Base-by-base conservation (phyloP, 2,888 invertebrate genomes). In the Mimachlamys varia region DNA sequence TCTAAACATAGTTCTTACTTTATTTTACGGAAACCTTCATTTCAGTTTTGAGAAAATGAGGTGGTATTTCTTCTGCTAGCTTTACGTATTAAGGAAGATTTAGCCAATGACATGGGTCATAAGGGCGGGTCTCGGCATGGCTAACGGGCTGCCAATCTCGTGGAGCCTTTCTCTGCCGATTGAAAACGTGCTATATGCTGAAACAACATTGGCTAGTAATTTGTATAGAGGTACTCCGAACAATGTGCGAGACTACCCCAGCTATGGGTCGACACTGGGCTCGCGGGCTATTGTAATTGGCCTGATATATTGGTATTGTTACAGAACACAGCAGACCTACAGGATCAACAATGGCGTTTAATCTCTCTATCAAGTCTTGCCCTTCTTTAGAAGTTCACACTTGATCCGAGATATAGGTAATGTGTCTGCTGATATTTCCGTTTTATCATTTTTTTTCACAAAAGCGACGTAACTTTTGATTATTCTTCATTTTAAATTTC, bases 141-240 rank as follows among this genome's bases (percentile, higher is more conserved):
- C 33, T 76, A 76, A 33, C 33, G 1, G 76, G 76, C 76, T 76
- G 76, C 76, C 76, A 76, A 76, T 76, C 76, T 76, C 76, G 33
- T 13, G 10, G 7, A 76, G 76, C 33, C 76, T 76, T 76, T 76
- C 76, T 33, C 76, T 76, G 33, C 13, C 76, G 76, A 76, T 76
- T 76, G 76, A 76, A 76, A 76, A 76, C 33, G 76, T 33, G 76
- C 76, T 76, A 27, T 76, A 76, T 76, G 76, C 76, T 76, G 76
- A 76, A 76, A 76, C 76, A 76, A 76, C 76, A 76, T 76, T 76
- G 76, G 76, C 76, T 33, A 76, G 76, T 17, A 76, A 76, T 76
- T 76, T 76, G 33, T 33, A 76, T 76, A 27, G 22, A 76, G 33
- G 33, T 2, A 10, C 76, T 22, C 33, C 10, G 76, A 76, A 76